Conservation (phyloP, 2,797 vertebrate genomes). For the Neopelma chrysocephalum region DNA sequence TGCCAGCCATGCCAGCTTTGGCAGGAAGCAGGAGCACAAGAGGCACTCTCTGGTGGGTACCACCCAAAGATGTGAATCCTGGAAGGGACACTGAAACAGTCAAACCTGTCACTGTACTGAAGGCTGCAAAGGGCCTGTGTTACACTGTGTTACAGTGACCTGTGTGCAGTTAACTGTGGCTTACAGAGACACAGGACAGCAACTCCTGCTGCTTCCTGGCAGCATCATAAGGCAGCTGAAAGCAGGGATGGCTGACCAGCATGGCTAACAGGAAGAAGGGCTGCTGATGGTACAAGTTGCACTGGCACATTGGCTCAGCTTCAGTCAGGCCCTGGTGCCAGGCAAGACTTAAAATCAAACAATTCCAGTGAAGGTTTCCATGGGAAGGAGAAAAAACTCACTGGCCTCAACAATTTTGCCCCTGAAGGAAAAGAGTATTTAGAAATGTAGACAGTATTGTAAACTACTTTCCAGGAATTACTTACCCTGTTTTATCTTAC, state of each 20-base stretch:
- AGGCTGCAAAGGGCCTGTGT: background rate
- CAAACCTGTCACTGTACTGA: background rate
- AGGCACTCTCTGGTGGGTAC: background rate
- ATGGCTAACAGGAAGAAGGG: background rate
- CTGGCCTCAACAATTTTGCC: background rate
- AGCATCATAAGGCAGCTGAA: background rate
- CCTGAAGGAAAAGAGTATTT: background rate
- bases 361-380: background rate
- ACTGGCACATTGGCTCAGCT: background rate
- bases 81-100: background rate
- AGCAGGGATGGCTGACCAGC: background rate
- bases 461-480: background rate
- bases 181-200: background rate
- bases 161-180: background rate
- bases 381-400: background rate
- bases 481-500: background rate
- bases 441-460: background rate
- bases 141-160: background rate
- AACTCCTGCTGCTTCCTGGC: background rate
- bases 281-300: background rate
- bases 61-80: background rate
- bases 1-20: background rate
- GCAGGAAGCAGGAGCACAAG: background rate
- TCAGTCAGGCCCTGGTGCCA: background rate
- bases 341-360: background rate